Conservation (phyloP, 92 coral and sea anemone species). For the Anthopleura xanthogrammica region DNA sequence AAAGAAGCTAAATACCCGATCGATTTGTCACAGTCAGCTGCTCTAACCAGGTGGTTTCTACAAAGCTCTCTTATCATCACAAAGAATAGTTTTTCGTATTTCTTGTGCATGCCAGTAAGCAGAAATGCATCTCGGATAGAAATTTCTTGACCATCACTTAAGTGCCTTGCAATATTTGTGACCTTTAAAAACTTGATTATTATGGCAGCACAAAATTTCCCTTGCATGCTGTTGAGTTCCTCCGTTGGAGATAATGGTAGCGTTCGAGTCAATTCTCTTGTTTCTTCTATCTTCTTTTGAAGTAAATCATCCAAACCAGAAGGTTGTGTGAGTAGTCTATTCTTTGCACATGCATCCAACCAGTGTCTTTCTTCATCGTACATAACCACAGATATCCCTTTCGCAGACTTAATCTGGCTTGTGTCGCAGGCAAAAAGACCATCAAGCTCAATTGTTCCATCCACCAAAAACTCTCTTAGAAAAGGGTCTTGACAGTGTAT, state of each 20-base stretch:
- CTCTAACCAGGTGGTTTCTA: slow-evolving; percentile 4
- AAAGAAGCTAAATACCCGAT: slow-evolving; percentile 1
- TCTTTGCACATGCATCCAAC: background rate
- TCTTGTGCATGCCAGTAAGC: background rate
- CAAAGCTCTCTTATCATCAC: slow-evolving; percentile 6
- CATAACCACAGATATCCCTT: background rate
- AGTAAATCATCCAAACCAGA: background rate
- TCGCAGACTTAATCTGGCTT: slow-evolving; percentile 3
- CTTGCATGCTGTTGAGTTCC: slow-evolving; percentile 1
- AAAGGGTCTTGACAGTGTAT: background rate
- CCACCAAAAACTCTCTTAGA: background rate
- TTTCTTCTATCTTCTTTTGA: slow-evolving; percentile 7
- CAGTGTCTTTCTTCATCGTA: background rate
- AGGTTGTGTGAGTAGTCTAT: background rate
- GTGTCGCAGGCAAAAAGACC: background rate
- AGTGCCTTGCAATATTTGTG: background rate
- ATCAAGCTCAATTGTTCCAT: slow-evolving; percentile 2
- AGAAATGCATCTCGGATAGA: background rate
- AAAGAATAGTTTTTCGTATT: background rate
- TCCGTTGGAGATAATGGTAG: slow-evolving; percentile 9
- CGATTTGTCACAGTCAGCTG: background rate
- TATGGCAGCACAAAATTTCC: background rate
- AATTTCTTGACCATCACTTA: slow-evolving; percentile 1
- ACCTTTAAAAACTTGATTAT: background rate
- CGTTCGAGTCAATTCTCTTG: background rate